Evolutionary conservation across 2,888 invertebrate species (phyloP).

Genomic region (Xestobium rufovillosum): DNA sequence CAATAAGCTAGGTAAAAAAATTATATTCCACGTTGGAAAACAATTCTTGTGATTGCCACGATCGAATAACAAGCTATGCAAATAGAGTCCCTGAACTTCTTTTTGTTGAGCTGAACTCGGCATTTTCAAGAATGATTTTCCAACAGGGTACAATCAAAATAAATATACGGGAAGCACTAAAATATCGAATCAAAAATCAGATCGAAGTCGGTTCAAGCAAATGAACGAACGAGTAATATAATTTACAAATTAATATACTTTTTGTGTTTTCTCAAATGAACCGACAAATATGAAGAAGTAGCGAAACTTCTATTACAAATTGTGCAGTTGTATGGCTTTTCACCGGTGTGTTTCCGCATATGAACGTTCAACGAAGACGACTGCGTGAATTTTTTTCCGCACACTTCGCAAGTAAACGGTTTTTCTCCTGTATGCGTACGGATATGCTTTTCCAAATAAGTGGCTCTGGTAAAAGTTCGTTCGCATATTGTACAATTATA

Average conservation of each 20-base stretch:
- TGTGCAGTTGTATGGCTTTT: slow-evolving; percentile 1
- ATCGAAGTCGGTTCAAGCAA: too few species aligned
- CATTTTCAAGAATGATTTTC: too few species aligned
- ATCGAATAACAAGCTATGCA: too few species aligned
- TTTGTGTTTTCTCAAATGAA: neutral
- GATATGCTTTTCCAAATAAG: slow-evolving; percentile 17
- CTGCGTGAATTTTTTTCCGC: slow-evolving; percentile 5
- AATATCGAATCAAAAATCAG: too few species aligned
- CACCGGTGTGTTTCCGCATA: neutral
- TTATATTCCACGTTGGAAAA: too few species aligned
- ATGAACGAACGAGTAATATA: too few species aligned
- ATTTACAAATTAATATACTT: slow-evolving; percentile 2
- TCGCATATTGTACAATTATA: slow-evolving; percentile 15
- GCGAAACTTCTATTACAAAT: neutral
- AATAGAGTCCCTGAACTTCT: too few species aligned
- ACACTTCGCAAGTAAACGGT: slow-evolving; percentile 7
- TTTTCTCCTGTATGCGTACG: slow-evolving; percentile 17
- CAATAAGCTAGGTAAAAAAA: too few species aligned
- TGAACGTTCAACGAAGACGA: slow-evolving; percentile 8
- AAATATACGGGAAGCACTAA: too few species aligned
- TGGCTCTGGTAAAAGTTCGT: slow-evolving; percentile 15
- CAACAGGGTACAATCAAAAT: too few species aligned
- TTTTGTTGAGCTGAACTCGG: too few species aligned
- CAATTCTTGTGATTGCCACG: too few species aligned
- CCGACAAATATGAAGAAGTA: neutral